phyloP scores from a whole-genome alignment of 2,888 invertebrate species.

The Camptogramma bilineatum region DNA sequence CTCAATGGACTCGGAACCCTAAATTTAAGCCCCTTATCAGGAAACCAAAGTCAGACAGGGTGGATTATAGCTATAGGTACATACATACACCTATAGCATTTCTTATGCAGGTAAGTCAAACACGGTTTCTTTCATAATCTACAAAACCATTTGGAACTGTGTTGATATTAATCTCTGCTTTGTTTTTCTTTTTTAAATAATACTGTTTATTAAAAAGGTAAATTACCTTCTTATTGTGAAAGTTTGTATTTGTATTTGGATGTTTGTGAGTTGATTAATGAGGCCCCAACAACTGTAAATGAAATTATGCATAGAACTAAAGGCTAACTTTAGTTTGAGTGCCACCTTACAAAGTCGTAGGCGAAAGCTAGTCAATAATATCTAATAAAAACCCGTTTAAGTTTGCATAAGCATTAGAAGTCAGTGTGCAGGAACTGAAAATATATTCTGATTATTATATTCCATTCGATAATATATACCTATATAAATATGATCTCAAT shows the following conservation, averaged over 20 bases:
- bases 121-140: conserved; percentile 9
- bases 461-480: too few species aligned
- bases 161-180: conserved; percentile 6
- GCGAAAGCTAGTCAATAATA: neutral
- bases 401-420: too few species aligned
- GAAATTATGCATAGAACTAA: too few species aligned
- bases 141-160: conserved; percentile 3
- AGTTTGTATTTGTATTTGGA: neutral
- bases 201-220: neutral
- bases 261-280: neutral
- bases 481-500: too few species aligned
- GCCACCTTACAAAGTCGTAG: neutral
- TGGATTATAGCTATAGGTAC: conserved; percentile 24
- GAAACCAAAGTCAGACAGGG: conserved; percentile 39
- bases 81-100: neutral
- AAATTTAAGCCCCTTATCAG: conserved; percentile 42
- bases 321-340: neutral
- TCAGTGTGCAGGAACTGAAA: neutral
- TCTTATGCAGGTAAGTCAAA: conserved; percentile 19
- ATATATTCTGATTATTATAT: too few species aligned
- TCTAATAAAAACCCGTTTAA: too few species aligned
- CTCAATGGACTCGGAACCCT: conserved; percentile 41
- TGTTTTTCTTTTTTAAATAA: neutral
- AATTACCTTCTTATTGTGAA: neutral
- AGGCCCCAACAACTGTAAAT: neutral